Evolutionary conservation across 2,113 vertebrate genomes (phyloP), one percentile per base, ranked within the genome.

Genomic region (Nicator chloris): DNA sequence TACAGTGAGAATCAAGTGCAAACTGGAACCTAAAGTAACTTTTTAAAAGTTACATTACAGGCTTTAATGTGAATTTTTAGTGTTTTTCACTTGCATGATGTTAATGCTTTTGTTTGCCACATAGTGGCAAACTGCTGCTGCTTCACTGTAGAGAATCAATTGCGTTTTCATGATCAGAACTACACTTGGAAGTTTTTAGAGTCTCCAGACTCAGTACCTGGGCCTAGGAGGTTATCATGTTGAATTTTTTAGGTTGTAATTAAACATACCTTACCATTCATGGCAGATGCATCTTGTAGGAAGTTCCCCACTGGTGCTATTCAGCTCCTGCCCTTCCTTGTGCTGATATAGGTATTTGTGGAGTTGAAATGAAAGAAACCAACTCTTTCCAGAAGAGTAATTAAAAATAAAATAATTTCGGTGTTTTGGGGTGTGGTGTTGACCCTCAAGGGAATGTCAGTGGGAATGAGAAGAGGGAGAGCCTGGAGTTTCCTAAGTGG

Each of bases 21-120:
- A 92, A 51, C 78, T 76, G 10, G 40, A 75, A 81, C 51, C 17
- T 89, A 42, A 91, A 90, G 64, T 84, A 88, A 93, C n/a, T 73
- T 72, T 5, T 4, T 4, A 72, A 33, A 85, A 42, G 35, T 69
- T n/a, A 12, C 0, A 0, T 57, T 61, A 22, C 59, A 75, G 40
- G 21, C 24, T 84, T 93, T 72, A 68, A 3, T 18, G n/a, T 75
- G 50, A 15, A 63, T 47, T 53, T 89, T 40, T 18, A 13, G 19
- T 51, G 40, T 8, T n/a, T 73, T 60, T 42, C 30, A 49, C 37
- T 77, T 69, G 42, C 1, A 1, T 33, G 9, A 31, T 76, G 30
- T 12, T 31, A 30, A 72, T 10, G 6, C 51, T 66, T 53, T 72
- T 71, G 56, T 91, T 91, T 92, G 95, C 87, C 90, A 69, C 80